These are phyloP conservation scores for Dendrolimus punctatus DNA, from an alignment of 1,140 invertebrate species.

Conservation along the genomic window DNA sequence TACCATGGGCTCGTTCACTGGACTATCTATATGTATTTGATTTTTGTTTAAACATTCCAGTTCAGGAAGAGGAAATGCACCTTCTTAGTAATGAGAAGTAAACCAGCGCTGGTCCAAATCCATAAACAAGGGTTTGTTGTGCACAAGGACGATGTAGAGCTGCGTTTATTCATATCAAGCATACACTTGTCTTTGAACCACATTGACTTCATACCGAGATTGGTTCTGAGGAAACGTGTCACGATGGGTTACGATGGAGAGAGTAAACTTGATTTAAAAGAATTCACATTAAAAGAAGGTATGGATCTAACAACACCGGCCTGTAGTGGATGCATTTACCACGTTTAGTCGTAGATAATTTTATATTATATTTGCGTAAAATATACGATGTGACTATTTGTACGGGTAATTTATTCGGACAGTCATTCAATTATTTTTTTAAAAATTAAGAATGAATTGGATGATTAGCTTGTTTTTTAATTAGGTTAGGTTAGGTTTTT, in stretches of 20 bases:
- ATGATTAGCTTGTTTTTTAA: no score
- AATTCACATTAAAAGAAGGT: slow-evolving; percentile 41
- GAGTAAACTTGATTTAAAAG: slow-evolving; percentile 25
- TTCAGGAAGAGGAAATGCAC: slow-evolving; percentile 34
- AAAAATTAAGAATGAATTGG: no score
- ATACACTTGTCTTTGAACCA: slow-evolving; percentile 16
- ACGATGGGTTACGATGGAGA: slow-evolving; percentile 14
- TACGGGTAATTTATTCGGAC: no score
- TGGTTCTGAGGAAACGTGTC: slow-evolving; percentile 25
- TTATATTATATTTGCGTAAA: no score
- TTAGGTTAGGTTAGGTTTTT: no score
- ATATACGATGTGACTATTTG: no score
- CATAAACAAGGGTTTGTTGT: slow-evolving; percentile 33
- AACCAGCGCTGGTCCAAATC: slow-evolving; percentile 26
- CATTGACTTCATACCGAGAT: slow-evolving; percentile 33
- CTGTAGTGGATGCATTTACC: neutral
- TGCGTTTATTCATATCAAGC: slow-evolving; percentile 24
- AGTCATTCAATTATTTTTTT: no score
- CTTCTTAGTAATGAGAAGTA: slow-evolving; percentile 33
- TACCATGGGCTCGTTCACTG: no score
- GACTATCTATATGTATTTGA: no score
- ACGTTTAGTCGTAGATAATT: no score
- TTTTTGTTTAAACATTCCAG: slow-evolving; percentile 15
- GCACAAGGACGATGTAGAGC: slow-evolving; percentile 26
- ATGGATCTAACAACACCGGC: slow-evolving; percentile 6